phyloP scores from a whole-genome alignment of 2,113 vertebrate genomes.

The Nyctibius bracteatus region DNA sequence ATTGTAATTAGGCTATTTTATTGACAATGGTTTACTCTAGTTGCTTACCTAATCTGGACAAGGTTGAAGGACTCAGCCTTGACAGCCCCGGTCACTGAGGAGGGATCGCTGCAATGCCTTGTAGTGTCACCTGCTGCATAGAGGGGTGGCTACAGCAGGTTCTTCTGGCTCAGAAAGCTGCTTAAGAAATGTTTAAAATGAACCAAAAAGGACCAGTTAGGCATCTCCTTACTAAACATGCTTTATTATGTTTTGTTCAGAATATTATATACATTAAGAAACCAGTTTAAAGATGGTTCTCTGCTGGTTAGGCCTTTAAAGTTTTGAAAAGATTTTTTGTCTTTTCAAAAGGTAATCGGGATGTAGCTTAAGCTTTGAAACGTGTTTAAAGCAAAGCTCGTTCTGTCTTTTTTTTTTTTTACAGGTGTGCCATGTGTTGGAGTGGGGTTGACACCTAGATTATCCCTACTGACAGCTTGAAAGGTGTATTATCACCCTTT shows the following conservation, averaged over 20 bases:
- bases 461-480: not conserved
- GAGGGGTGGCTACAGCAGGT: not conserved
- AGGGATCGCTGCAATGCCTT: not conserved
- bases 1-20: not conserved
- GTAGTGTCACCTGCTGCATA: rapidly evolving
- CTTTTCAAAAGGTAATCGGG: not conserved
- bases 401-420: not conserved
- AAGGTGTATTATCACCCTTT: not conserved
- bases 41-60: not conserved
- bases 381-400: not conserved
- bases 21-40: not conserved
- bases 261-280: not conserved
- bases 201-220: not conserved
- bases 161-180: not conserved
- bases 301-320: not conserved
- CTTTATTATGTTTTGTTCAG: not conserved
- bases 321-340: not conserved
- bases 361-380: not conserved
- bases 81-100: not conserved
- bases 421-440: not conserved
- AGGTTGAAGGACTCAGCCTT: not conserved
- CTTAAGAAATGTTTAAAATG: not conserved
- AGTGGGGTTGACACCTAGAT: not conserved
- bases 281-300: not conserved
- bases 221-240: not conserved